Conservation (phyloP, 1,140 invertebrate species). For the Eupeodes corollae region DNA sequence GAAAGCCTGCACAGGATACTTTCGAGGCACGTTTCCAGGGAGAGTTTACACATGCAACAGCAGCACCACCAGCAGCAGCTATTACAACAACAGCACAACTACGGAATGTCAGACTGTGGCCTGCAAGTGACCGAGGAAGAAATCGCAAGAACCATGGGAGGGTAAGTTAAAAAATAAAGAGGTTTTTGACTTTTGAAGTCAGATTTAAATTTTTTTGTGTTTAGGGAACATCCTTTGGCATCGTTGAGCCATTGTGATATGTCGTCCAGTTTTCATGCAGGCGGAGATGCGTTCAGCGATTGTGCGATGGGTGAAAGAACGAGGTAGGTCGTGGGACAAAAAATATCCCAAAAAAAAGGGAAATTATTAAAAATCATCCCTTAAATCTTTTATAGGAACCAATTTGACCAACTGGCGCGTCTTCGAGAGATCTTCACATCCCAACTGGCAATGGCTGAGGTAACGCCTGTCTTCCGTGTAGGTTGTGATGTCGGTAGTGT, state of each 20-base stretch:
- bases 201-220: slow-evolving; percentile 10
- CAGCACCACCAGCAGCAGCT: slow-evolving; percentile 18
- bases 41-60: slow-evolving; percentile 44
- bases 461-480: slow-evolving; percentile 56
- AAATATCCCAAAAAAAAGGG: slow-evolving; percentile 50
- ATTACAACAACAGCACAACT: slow-evolving; percentile 34
- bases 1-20: slow-evolving; percentile 60
- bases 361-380: slow-evolving; percentile 25
- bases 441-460: slow-evolving; percentile 57
- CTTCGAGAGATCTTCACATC: slow-evolving; percentile 56
- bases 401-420: slow-evolving; percentile 56
- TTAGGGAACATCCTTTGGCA: slow-evolving; percentile 65
- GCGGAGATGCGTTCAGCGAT: slow-evolving; percentile 46
- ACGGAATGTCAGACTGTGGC: slow-evolving; percentile 52
- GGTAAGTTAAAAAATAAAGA: slow-evolving; percentile 51
- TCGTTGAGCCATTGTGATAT: slow-evolving; percentile 83
- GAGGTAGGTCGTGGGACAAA: slow-evolving; percentile 16
- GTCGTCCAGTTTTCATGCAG: slow-evolving; percentile 73
- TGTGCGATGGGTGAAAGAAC: slow-evolving; percentile 29
- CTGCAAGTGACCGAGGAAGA: slow-evolving; percentile 86
- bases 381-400: slow-evolving; percentile 32
- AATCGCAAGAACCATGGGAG: slow-evolving; percentile 74
- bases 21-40: slow-evolving; percentile 39
- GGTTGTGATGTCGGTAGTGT: slow-evolving; percentile 58
- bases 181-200: neutral